phyloP scores from a whole-genome alignment of 2,113 vertebrate species.

The Oreochromis aureus region DNA sequence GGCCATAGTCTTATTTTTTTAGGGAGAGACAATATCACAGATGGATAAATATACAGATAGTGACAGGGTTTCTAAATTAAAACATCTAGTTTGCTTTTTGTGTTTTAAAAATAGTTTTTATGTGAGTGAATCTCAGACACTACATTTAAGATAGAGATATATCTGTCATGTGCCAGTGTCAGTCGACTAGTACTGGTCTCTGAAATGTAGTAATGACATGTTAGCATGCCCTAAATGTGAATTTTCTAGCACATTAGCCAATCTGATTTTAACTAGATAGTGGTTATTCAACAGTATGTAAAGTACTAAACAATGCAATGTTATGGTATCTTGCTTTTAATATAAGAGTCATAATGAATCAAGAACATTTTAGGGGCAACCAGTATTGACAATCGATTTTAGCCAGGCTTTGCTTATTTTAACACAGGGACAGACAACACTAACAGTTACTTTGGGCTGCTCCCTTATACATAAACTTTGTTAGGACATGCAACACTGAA shows the following conservation, averaged over 20 bases:
- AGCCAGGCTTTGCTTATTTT: background rate
- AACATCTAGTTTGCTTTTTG: background rate
- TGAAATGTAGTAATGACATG: background rate
- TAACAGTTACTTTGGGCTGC: background rate
- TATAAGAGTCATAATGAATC: background rate
- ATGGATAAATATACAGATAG: background rate
- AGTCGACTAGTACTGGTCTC: background rate
- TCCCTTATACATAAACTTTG: background rate
- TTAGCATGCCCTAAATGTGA: fast-evolving
- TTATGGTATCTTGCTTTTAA: background rate
- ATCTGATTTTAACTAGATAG: background rate
- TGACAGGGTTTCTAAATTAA: background rate
- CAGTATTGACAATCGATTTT: fast-evolving
- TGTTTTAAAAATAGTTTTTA: background rate
- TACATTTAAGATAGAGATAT: fast-evolving
- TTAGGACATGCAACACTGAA: background rate
- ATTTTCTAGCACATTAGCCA: background rate
- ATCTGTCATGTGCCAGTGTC: background rate
- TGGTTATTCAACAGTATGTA: background rate
- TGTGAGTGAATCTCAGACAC: background rate
- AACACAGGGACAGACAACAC: background rate
- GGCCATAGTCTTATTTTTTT: background rate
- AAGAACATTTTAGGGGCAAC: background rate
- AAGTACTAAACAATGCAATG: background rate
- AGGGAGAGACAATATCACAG: background rate